These are phyloP conservation scores for Epizoanthus ramosus DNA, from an alignment of 92 coral and sea anemone genomes.

Conservation along the genomic window DNA sequence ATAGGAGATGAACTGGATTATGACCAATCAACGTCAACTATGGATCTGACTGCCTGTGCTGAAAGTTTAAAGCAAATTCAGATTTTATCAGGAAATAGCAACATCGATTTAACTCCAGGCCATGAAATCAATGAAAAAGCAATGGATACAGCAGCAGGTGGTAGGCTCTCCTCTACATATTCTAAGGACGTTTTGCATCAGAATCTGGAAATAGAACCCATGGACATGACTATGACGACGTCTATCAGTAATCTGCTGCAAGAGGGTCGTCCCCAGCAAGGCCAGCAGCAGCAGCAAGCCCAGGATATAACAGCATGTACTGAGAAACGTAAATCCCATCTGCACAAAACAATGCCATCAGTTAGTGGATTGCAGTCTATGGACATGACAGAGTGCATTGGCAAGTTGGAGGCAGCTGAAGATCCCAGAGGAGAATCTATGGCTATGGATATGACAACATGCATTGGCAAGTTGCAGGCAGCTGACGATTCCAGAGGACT, in stretches of 20 bases:
- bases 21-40: constrained; percentile 15
- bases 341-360: background rate
- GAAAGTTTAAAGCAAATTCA: constrained; percentile 6
- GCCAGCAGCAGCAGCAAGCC: background rate
- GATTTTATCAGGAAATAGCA: background rate
- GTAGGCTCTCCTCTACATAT: background rate
- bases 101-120: background rate
- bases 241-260: background rate
- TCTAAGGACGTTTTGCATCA: background rate
- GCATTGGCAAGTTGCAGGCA: background rate
- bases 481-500: background rate
- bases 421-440: background rate
- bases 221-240: constrained; percentile 7
- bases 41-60: constrained; percentile 33
- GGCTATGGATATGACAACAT: background rate
- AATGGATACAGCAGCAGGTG: background rate
- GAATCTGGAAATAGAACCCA: background rate
- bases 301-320: background rate
- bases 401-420: background rate
- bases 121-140: background rate
- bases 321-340: background rate
- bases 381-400: constrained; percentile 27
- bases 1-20: constrained; percentile 1
- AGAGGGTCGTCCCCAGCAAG: background rate
- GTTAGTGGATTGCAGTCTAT: background rate